A percentile compares a stretch with the other conserved stretches of the same genome.
Evolutionary conservation across 2,888 invertebrate genomes (phyloP).

Genomic region (Augochlorella aurata): DNA sequence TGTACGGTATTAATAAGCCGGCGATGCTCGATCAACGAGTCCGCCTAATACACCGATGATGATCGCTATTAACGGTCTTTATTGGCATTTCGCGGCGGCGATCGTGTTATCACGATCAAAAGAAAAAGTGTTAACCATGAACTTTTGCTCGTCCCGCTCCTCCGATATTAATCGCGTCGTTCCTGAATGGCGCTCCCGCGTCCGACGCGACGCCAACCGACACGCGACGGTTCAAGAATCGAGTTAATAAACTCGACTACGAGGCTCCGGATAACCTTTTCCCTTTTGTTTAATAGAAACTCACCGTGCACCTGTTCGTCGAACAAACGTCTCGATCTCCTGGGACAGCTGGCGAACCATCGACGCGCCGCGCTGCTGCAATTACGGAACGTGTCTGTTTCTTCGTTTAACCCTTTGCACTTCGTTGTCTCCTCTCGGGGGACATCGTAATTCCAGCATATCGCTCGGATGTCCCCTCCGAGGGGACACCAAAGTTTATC

Average conservation of each 20-base stretch:
- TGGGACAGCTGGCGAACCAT: background rate
- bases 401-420: background rate
- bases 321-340: constrained; percentile 3
- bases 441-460: no score
- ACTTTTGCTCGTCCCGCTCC: constrained; percentile 56
- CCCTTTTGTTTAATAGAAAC: background rate
- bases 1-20: constrained; percentile 28
- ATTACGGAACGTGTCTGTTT: constrained; percentile 6
- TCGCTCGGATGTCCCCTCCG: no score
- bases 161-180: constrained; percentile 55
- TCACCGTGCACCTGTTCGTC: constrained; percentile 2
- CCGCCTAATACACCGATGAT: background rate
- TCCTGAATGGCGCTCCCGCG: constrained; percentile 38
- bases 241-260: constrained; percentile 33
- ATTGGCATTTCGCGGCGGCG: constrained; percentile 50
- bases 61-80: constrained; percentile 22
- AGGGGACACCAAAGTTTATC: no score
- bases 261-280: constrained; percentile 31
- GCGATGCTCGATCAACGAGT: background rate
- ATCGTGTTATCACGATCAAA: constrained; percentile 61
- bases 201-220: constrained; percentile 7
- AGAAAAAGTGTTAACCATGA: constrained; percentile 58
- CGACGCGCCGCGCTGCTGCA: background rate
- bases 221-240: constrained; percentile 25
- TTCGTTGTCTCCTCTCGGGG: no score